Evolutionary conservation across 2,797 vertebrate species (phyloP), one percentile per base, ranked within the genome.

Genomic region (Sebastes iracundus): DNA sequence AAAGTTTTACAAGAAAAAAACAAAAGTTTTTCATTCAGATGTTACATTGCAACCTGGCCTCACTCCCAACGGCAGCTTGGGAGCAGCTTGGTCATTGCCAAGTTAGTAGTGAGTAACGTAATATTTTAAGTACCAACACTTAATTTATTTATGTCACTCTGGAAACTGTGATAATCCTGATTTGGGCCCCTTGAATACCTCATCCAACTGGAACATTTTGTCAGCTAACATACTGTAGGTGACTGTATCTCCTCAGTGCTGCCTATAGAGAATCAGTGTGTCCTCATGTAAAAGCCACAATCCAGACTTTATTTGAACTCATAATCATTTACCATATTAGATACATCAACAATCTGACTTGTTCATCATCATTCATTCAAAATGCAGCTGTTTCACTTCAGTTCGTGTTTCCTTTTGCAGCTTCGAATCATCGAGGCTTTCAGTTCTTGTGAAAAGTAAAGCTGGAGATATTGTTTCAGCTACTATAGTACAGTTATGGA

Each of bases 151-250:
- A 35, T 35, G 11, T 30, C 27, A 46, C 22, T 12, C 20, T 52
- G 12, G 2, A 28, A 63, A 42, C 38, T 25, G 52, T 53, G 6
- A 55, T 65, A 33, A 55, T 74, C 64, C 42, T 38, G 30, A 63
- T 80, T 72, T 81, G 73, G 67, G 64, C 77, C 6, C 58, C 58
- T 72, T 81, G 58, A 79, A 16, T 53, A 73, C 66, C 77, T 87
- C 72, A 5, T 49, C 23, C 42, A 61, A 25, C 33, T 61, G 28
- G 8, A 76, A n/a, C 14, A 38, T 56, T 55, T 35, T 67, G 11
- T 52, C 4, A 33, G 23, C 42, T 73, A 77, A 72, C 68, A 22
- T 32, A 42, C 3, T 18, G 14, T 30, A 66, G 52, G 42, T 1
- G 20, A 5, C 25, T 23, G 38, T 42, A n/a, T 7, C 27, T 49